Evolutionary conservation across 2,888 invertebrate genomes (phyloP).

Genomic region (Capitulum mitella): DNA sequence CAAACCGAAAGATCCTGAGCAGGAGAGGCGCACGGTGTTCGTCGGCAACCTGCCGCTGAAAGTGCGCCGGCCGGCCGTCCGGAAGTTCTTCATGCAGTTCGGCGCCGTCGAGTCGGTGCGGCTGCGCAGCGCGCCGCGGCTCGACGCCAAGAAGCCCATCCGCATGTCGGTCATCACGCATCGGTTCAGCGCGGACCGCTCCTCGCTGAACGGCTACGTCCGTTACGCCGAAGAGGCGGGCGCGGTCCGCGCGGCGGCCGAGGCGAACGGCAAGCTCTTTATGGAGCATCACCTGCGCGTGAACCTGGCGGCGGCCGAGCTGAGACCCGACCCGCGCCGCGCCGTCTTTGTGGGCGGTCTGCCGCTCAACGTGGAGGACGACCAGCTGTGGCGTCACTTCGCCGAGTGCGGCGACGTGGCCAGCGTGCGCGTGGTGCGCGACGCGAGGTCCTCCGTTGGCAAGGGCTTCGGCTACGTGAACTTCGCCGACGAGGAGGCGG

Average conservation of each 20-base stretch:
- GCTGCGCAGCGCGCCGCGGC: conserved; percentile 26
- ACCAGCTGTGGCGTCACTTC: conserved; percentile 26
- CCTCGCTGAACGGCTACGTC: not conserved
- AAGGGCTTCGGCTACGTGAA: conserved; percentile 31
- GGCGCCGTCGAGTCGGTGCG: conserved; percentile 27
- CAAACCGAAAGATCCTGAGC: conserved; percentile 22
- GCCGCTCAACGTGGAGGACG: conserved; percentile 25
- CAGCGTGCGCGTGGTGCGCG: conserved; percentile 28
- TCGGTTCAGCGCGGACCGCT: not conserved
- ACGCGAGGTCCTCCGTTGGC: conserved; percentile 14
- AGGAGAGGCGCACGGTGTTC: conserved; percentile 28
- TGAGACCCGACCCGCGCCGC: conserved; percentile 17
- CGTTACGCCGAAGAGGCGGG: too few species aligned
- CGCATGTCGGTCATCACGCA: conserved; percentile 15
- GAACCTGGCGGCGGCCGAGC: not conserved
- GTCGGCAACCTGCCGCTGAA: conserved; percentile 29
- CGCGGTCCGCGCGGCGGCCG: not conserved
- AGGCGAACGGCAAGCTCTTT: not conserved
- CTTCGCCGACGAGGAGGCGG: conserved; percentile 25
- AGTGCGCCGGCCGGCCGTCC: not conserved
- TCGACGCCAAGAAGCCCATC: not conserved
- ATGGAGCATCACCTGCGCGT: conserved; percentile 13
- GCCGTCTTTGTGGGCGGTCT: conserved; percentile 30
- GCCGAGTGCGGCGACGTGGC: conserved; percentile 23
- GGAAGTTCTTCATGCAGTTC: conserved; percentile 21